phyloP scores from a whole-genome alignment of 2,797 vertebrate species.

The Uromys caudimaculatus region DNA sequence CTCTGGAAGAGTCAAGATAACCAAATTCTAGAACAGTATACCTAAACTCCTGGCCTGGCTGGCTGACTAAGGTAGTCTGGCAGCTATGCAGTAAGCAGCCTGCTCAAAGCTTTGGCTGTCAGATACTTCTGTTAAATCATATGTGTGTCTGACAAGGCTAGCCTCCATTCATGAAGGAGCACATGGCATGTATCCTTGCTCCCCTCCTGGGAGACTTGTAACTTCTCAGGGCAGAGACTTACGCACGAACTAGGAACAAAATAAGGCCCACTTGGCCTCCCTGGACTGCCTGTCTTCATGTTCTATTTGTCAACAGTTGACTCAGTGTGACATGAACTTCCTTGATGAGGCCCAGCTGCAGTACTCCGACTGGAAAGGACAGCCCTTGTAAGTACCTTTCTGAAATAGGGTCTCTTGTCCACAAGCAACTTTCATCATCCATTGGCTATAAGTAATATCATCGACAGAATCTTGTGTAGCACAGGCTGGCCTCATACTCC shows the following conservation, averaged over 20 bases:
- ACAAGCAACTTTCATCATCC: neutral
- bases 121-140: neutral
- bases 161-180: neutral
- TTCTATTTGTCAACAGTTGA: slow-evolving; percentile 89
- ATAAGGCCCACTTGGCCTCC: neutral
- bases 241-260: accelerated
- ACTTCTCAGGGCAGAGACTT: neutral
- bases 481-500: neutral
- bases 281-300: neutral
- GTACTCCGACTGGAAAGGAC: slow-evolving; percentile 93
- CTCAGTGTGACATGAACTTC: slow-evolving; percentile 91
- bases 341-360: slow-evolving; percentile 90
- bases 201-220: neutral
- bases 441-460: neutral
- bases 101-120: neutral
- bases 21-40: neutral
- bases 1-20: neutral
- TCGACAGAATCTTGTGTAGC: neutral
- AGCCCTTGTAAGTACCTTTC: slow-evolving; percentile 91
- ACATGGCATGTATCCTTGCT: accelerated
- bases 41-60: neutral
- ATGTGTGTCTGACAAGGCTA: neutral
- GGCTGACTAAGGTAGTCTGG: neutral
- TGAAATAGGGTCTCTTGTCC: neutral
- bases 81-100: neutral